phyloP scores from a whole-genome alignment of 2,888 invertebrate genomes.

The Orthosia gothica region DNA sequence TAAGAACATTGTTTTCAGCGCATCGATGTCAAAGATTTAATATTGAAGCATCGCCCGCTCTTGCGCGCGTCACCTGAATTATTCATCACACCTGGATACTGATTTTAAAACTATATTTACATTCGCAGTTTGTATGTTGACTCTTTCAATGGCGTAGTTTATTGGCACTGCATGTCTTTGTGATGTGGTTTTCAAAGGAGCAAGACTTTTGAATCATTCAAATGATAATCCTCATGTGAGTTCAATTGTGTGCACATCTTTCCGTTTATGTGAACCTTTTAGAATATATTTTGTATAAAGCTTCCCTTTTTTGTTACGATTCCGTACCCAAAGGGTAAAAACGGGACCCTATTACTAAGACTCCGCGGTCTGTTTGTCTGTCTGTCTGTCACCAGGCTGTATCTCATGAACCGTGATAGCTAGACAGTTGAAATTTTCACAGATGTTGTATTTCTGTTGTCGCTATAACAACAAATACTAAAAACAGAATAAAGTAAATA shows the following conservation, averaged over 20 bases:
- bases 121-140: conserved; percentile 64
- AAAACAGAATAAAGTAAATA: no score
- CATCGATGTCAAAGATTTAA: conserved; percentile 79
- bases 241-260: conserved; percentile 5
- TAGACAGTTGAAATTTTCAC: no score
- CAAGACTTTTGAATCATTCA: conserved; percentile 25
- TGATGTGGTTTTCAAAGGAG: conserved; percentile 43
- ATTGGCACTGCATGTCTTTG: conserved; percentile 46
- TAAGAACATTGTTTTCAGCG: conserved; percentile 73
- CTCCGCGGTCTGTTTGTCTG: no score
- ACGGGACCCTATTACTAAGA: no score
- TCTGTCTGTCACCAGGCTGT: no score
- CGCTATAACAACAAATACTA: no score
- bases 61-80: conserved; percentile 69
- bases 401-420: no score
- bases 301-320: no score
- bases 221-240: conserved; percentile 35
- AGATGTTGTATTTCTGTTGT: no score
- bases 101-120: conserved; percentile 77
- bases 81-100: conserved; percentile 72
- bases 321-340: no score
- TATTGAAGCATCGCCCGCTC: conserved; percentile 68
- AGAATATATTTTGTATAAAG: not conserved
- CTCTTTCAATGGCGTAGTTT: conserved; percentile 56
- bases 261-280: not conserved